Percentiles rank a stretch among this genome's conserved stretches.
Evolutionary conservation across 2,113 vertebrate genomes (phyloP).

Genomic region (Leptocoma aspasia): DNA sequence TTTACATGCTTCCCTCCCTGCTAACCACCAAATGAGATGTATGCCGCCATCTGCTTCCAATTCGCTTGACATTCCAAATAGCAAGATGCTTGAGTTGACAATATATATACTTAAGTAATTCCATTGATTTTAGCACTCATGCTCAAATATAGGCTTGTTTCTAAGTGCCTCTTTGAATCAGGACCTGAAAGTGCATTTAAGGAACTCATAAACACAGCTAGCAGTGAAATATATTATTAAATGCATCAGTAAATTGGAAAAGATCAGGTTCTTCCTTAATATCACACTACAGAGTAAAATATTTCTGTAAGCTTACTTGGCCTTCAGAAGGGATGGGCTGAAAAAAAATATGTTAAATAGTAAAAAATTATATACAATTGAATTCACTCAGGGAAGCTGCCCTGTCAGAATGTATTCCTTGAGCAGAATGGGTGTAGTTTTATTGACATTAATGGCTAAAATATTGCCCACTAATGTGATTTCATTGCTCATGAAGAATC

Average conservation of each 20-base stretch:
- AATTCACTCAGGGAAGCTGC: not conserved
- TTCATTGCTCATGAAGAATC: conserved; percentile 7
- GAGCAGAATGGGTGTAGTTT: not conserved
- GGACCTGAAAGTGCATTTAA: not conserved
- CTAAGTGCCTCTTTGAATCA: not conserved
- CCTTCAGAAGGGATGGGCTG: not conserved
- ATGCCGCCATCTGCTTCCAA: not conserved
- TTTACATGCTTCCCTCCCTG: not conserved
- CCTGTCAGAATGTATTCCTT: not conserved
- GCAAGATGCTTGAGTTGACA: not conserved
- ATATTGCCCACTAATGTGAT: not conserved
- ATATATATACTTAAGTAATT: not conserved
- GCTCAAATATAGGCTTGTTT: not conserved
- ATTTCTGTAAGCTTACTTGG: not conserved
- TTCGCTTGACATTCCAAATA: not conserved
- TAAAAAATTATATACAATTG: not conserved
- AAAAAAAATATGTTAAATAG: conserved; percentile 15
- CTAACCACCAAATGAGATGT: not conserved
- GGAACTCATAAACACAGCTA: not conserved
- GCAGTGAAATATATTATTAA: not conserved
- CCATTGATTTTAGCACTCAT: not conserved
- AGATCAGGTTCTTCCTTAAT: not conserved
- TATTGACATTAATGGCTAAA: not conserved
- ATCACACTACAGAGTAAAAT: not conserved
- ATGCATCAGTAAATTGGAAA: not conserved